Evolutionary conservation across 2,113 vertebrate species (phyloP).

Genomic region (Centropus bengalensis): DNA sequence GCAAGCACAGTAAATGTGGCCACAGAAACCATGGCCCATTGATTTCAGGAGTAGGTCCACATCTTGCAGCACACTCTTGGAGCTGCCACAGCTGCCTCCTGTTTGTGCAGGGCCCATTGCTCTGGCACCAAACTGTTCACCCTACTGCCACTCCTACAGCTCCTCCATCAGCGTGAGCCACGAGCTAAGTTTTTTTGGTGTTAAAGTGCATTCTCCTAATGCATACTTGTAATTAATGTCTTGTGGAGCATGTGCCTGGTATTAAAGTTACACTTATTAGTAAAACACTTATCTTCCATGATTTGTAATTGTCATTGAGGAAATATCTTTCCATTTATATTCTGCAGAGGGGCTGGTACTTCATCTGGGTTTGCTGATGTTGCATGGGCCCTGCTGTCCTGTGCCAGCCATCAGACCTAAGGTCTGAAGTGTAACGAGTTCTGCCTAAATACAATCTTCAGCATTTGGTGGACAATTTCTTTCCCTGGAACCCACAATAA

Average conservation of each 20-base stretch:
- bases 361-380: rapidly evolving
- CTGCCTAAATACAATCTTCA: not conserved
- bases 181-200: not conserved
- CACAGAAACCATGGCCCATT: not conserved
- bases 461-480: rapidly evolving
- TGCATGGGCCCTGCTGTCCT: rapidly evolving
- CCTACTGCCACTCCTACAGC: not conserved
- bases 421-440: not conserved
- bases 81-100: not conserved
- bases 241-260: not conserved
- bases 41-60: not conserved
- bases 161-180: rapidly evolving
- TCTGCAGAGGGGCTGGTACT: not conserved
- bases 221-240: not conserved
- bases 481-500: not conserved
- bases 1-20: not conserved
- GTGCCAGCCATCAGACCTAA: rapidly evolving
- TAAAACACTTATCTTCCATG: not conserved
- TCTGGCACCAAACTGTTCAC: not conserved
- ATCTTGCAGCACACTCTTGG: not conserved
- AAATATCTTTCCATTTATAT: not conserved
- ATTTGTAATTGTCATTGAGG: not conserved
- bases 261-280: not conserved
- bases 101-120: rapidly evolving
- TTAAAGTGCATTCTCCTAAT: not conserved